phyloP scores from a whole-genome alignment of 2,113 vertebrate species.

The Osmerus mordax region DNA sequence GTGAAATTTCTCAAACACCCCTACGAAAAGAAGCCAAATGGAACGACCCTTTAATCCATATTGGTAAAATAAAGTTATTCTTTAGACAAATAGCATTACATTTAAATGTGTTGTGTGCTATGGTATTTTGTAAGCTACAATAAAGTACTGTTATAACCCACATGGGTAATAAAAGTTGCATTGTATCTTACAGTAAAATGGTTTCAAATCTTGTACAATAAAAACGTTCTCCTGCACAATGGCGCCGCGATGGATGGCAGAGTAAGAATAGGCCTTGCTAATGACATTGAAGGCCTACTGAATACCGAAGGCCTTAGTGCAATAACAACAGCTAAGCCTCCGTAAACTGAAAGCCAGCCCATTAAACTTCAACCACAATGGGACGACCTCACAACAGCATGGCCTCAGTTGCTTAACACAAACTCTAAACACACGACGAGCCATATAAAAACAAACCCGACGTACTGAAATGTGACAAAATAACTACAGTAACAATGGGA shows the following conservation, averaged over 20 bases:
- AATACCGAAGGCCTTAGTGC: neutral
- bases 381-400: slow-evolving; percentile 3
- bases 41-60: slow-evolving; percentile 4
- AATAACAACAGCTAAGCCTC: slow-evolving; percentile 14
- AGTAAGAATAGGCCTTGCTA: slow-evolving; percentile 15
- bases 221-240: too few relatives aligned
- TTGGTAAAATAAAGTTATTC: too few relatives aligned
- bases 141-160: too few relatives aligned
- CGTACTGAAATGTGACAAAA: neutral
- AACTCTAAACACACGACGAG: slow-evolving; percentile 10
- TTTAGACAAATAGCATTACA: too few relatives aligned
- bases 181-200: too few relatives aligned
- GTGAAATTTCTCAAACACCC: slow-evolving; percentile 54
- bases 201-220: too few relatives aligned
- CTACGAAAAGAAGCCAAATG: slow-evolving; percentile 59
- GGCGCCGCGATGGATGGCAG: neutral
- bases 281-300: neutral
- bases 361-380: slow-evolving; percentile 33
- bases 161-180: too few relatives aligned
- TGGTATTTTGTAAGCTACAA: too few relatives aligned
- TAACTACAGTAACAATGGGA: neutral
- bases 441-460: neutral
- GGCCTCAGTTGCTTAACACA: slow-evolving; percentile 22
- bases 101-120: too few relatives aligned
- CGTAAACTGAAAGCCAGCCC: neutral